Evolutionary conservation across 2,888 invertebrate species (phyloP).

Genomic region (Dynastes hyllus): DNA sequence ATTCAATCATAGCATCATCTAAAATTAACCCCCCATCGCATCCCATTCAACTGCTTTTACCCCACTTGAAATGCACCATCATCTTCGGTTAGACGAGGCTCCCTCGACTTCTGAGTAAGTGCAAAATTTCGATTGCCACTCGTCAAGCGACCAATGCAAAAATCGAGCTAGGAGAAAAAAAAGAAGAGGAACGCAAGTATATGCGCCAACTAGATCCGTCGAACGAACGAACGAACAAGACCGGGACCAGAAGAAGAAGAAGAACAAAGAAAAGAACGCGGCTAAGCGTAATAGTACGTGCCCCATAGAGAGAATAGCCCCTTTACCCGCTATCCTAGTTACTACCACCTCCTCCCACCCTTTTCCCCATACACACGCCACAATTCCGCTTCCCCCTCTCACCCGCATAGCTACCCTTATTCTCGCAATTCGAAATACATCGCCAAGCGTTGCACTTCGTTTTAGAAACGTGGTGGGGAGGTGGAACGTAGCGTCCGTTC

Average conservation of each 20-base stretch:
- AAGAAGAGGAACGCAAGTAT: neutral
- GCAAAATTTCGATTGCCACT: constrained; percentile 41
- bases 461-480: constrained; percentile 51
- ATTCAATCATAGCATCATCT: no score
- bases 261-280: constrained; percentile 20
- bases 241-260: constrained; percentile 21
- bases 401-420: constrained; percentile 53
- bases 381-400: constrained; percentile 18
- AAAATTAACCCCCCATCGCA: no score
- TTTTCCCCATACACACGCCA: neutral
- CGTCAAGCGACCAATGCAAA: constrained; percentile 10
- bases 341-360: constrained; percentile 17
- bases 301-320: constrained; percentile 21
- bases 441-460: constrained; percentile 57
- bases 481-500: constrained; percentile 57
- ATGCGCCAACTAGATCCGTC: neutral
- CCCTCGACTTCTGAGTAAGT: constrained; percentile 22
- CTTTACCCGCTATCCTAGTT: constrained; percentile 45
- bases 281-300: constrained; percentile 51
- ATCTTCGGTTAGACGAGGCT: neutral
- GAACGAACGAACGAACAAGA: neutral
- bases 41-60: no score
- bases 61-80: constrained; percentile 10
- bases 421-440: constrained; percentile 10
- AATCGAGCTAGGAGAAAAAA: neutral